Evolutionary conservation across 2,888 invertebrate species (phyloP), one percentile per base, ranked within the genome.

Genomic region (Cistogaster globosa): DNA sequence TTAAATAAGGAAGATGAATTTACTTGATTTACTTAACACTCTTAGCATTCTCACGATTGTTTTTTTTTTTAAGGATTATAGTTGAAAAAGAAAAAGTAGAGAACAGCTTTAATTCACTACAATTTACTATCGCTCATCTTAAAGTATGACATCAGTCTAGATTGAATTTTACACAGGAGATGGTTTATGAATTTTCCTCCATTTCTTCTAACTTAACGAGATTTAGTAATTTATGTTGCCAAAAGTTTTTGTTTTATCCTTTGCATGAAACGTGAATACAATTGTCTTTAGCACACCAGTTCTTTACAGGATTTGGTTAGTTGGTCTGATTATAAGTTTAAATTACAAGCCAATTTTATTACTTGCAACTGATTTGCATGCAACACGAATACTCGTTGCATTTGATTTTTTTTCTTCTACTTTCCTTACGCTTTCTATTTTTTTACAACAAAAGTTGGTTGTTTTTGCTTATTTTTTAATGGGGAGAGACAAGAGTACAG

Each of bases 351-450:
- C 75, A 85, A 78, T 82, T 85, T 82, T 82, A 75, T 85, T 77
- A 85, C 85, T 76, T 79, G 82, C 83, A 86, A 88, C 89, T 88
- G 88, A 90, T 90, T 90, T 90, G 90, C 90, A 90, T 90, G 90
- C 90, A 90, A 90, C 89, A 89, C 89, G 80, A 74, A 74, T 60
- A 58, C n/a, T 57, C 86, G 88, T 86, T 89, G 89, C 89, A 90
- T 74, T 79, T 53, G 65, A 38, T n/a, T 26, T 82, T 22, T 51
- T 88, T 87, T 88, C 53, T 86, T 87, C 86, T 88, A 87, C 85
- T 63, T 12, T 1, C 26, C 69, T 7, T 60, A 14, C 42, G 7
- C 14, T 45, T 42, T 16, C 1, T 22, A 18, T 1, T 3, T 42
- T n/a, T 42, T 42, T 42, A 7, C 42, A 42, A 42, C 11, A 12